These are phyloP conservation scores for Tubulanus polymorphus DNA, from an alignment of 2,888 invertebrate species.

Conservation along the genomic window DNA sequence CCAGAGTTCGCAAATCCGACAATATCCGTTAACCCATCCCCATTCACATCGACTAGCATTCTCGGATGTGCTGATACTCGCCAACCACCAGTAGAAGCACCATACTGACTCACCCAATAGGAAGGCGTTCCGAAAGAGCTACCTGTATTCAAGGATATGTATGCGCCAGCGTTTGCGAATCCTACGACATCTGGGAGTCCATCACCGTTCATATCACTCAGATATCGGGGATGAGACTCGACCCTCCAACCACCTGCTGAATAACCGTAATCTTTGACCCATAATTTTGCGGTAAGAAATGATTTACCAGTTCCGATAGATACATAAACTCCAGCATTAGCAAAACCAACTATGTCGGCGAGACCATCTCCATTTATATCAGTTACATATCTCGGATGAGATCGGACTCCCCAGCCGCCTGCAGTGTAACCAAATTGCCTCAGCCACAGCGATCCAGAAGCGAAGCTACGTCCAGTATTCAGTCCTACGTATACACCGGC, in stretches of 20 bases:
- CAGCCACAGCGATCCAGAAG: neutral
- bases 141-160: conserved; percentile 8
- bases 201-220: conserved; percentile 12
- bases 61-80: neutral
- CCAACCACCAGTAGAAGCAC: neutral
- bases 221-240: conserved; percentile 2
- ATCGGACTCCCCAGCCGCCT: neutral
- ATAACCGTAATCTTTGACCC: neutral
- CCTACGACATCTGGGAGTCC: conserved; percentile 11
- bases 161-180: conserved; percentile 6
- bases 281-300: conserved; percentile 4
- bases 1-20: conserved; percentile 8
- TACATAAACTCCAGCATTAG: conserved; percentile 7
- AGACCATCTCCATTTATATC: conserved; percentile 11
- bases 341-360: conserved; percentile 8
- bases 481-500: neutral
- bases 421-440: neutral
- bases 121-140: neutral
- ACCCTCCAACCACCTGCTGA: conserved; percentile 6
- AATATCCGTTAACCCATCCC: conserved; percentile 12
- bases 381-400: conserved; percentile 6
- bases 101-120: neutral
- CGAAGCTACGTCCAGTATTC: neutral
- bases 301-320: neutral
- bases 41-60: conserved; percentile 8